phyloP scores from a whole-genome alignment of 1,140 invertebrate genomes.

The Agrilus planipennis region DNA sequence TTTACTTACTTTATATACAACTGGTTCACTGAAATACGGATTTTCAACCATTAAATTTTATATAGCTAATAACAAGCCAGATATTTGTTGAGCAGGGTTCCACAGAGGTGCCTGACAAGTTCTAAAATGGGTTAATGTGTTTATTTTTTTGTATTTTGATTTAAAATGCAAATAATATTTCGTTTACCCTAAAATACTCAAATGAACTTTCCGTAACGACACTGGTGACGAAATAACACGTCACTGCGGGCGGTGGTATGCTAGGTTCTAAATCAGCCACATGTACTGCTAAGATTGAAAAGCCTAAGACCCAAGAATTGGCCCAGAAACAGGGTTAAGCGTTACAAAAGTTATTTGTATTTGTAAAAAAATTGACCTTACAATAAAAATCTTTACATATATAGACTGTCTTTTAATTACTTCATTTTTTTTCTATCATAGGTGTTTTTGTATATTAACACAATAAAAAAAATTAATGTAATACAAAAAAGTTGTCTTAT shows the following conservation, averaged over 20 bases:
- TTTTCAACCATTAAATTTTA: constrained; percentile 48
- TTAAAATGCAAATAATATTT: background rate
- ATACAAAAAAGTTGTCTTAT: too few species aligned
- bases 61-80: constrained; percentile 45
- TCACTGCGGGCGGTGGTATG: constrained; percentile 96
- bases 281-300: constrained; percentile 87
- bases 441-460: too few species aligned
- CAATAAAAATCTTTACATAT: constrained; percentile 2
- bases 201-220: constrained; percentile 58
- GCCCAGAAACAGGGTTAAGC: constrained; percentile 72
- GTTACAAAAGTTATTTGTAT: background rate
- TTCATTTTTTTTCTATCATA: too few species aligned
- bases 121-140: constrained; percentile 29
- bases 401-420: too few species aligned
- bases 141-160: constrained; percentile 3
- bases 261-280: constrained; percentile 92
- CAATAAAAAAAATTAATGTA: too few species aligned
- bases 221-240: constrained; percentile 91
- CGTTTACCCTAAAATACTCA: constrained; percentile 3
- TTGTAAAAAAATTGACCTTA: constrained; percentile 1
- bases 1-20: too few species aligned
- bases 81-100: constrained; percentile 46
- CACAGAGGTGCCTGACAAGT: constrained; percentile 48
- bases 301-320: constrained; percentile 87
- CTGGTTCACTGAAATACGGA: constrained; percentile 52